These are phyloP conservation scores for Eriocheir sinensis DNA, from an alignment of 1,140 invertebrate species.

Conservation along the genomic window DNA sequence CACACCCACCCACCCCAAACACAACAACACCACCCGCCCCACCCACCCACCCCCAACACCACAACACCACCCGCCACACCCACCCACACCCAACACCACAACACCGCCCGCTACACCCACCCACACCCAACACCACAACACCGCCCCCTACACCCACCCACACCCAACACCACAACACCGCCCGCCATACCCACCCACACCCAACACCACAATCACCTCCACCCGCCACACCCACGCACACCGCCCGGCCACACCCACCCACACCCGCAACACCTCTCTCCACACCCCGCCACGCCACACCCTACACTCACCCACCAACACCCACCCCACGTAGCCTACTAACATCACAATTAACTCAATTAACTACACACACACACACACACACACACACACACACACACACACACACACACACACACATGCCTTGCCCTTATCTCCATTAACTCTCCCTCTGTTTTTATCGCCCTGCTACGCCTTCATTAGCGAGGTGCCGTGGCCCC, in stretches of 20 bases:
- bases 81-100: background rate
- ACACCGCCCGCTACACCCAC: background rate
- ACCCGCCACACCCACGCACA: too few species aligned
- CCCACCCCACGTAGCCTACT: too few species aligned
- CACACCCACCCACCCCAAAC: background rate
- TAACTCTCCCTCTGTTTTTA: background rate
- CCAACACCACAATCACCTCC: too few species aligned
- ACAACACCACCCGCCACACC: background rate
- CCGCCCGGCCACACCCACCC: background rate
- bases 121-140: too few species aligned
- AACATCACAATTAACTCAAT: too few species aligned
- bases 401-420: conserved; percentile 22
- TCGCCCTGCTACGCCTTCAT: background rate
- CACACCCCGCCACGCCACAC: too few species aligned
- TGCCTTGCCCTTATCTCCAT: background rate
- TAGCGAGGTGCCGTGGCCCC: background rate
- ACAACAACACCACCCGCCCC: too few species aligned
- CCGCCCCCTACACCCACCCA: background rate
- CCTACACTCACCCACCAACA: background rate
- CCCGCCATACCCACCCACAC: background rate
- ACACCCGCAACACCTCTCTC: background rate
- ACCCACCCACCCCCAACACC: too few species aligned
- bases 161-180: too few species aligned
- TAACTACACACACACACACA: conserved; percentile 23
- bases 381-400: conserved; percentile 22